Conservation (phyloP, 1,140 invertebrate species). For the Capitella teleta region DNA sequence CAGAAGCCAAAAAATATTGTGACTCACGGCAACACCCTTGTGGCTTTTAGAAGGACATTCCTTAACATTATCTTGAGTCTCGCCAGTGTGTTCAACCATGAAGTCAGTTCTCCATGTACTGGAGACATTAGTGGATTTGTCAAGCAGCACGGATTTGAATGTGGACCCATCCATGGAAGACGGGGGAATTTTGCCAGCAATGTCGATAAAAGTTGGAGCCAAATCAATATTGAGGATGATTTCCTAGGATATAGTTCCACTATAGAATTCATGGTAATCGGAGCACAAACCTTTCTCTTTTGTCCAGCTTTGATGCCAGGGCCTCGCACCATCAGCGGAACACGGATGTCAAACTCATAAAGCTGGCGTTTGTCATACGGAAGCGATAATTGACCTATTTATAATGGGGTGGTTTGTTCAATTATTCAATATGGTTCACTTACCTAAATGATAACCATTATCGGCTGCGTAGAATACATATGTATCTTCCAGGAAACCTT, state of each 20-base stretch:
- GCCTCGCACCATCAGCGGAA: slow-evolving; percentile 68
- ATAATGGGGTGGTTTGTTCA: not conserved
- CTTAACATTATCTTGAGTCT: slow-evolving; percentile 45
- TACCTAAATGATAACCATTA: slow-evolving; percentile 77
- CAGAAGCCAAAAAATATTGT: slow-evolving; percentile 2
- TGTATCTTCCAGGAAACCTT: slow-evolving; percentile 55
- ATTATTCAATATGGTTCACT: slow-evolving; percentile 15
- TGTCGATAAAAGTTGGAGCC: slow-evolving; percentile 63
- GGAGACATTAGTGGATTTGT: slow-evolving; percentile 8
- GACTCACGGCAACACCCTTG: slow-evolving; percentile 31
- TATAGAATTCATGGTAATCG: not conserved
- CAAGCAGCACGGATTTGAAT: slow-evolving; percentile 39
- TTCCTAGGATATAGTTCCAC: slow-evolving; percentile 21
- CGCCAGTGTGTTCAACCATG: slow-evolving; percentile 68
- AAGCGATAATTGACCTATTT: slow-evolving; percentile 67
- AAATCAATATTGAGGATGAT: slow-evolving; percentile 67
- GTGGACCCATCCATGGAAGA: slow-evolving; percentile 56
- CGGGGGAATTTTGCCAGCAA: slow-evolving; percentile 48
- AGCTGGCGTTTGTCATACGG: slow-evolving; percentile 77
- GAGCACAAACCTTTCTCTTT: not conserved
- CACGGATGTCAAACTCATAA: slow-evolving; percentile 74
- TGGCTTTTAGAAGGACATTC: slow-evolving; percentile 27
- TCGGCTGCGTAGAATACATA: slow-evolving; percentile 76
- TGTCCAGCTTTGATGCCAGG: slow-evolving; percentile 49
- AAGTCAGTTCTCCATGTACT: slow-evolving; percentile 29